Evolutionary conservation across 92 coral and sea anemone species (phyloP).

Genomic region (Plumapathes pennacea): DNA sequence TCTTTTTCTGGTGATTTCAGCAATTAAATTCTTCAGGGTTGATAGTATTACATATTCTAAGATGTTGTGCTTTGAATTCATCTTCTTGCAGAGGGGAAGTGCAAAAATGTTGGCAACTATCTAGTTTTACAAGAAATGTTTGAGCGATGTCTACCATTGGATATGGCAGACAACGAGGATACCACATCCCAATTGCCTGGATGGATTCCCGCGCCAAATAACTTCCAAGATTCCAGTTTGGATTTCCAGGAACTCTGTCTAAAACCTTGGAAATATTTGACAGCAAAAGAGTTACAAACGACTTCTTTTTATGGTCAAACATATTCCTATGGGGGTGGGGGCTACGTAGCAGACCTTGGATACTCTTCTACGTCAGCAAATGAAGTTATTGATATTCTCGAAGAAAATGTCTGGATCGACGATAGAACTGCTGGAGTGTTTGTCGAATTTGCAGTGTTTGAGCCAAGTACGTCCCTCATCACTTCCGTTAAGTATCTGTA

Average conservation of each 20-base stretch:
- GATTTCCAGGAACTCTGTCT: conserved; percentile 14
- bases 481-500: conserved; percentile 47
- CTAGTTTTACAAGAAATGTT: too few species aligned
- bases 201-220: conserved; percentile 73
- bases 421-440: conserved; percentile 49
- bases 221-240: conserved; percentile 6
- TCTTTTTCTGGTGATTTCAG: too few species aligned
- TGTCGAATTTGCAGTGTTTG: conserved; percentile 59
- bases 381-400: conserved; percentile 10
- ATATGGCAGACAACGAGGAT: too few species aligned
- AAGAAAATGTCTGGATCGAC: conserved; percentile 47
- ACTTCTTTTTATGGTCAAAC: not conserved
- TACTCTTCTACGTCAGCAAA: conserved; percentile 38
- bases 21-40: too few species aligned
- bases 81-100: too few species aligned
- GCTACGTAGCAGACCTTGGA: conserved; percentile 64
- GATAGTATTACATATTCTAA: too few species aligned
- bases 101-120: too few species aligned
- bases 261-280: conserved; percentile 22
- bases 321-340: conserved; percentile 55
- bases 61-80: too few species aligned
- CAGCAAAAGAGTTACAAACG: not conserved
- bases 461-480: conserved; percentile 45
- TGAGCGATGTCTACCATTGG: too few species aligned
- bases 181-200: conserved; percentile 76